Conservation (phyloP, 1,140 invertebrate genomes). For the Heterodera schachtii region DNA sequence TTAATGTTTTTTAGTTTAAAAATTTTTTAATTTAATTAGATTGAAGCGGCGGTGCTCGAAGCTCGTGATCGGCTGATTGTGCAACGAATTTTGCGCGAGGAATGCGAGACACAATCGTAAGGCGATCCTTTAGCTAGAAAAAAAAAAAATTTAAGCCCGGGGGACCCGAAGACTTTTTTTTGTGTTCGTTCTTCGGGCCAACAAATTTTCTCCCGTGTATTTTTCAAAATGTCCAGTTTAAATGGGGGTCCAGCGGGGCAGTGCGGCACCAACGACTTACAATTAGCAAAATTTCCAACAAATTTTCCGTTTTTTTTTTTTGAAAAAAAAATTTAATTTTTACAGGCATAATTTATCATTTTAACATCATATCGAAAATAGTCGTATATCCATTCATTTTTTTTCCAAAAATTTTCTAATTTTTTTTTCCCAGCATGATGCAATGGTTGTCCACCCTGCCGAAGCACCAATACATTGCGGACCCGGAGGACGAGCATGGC, state of each 20-base stretch:
- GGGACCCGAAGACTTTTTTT: no score
- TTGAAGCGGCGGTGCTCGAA: constrained; percentile 45
- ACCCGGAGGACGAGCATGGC: constrained; percentile 40
- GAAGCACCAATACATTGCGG: constrained; percentile 42
- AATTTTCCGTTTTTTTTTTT: neutral
- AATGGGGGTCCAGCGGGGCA: no score
- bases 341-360: constrained; percentile 2
- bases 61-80: constrained; percentile 56
- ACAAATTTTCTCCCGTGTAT: no score
- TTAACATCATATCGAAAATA: neutral
- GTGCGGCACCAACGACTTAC: no score
- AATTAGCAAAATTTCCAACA: no score
- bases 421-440: constrained; percentile 43
- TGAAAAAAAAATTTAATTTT: neutral
- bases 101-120: constrained; percentile 54
- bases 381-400: no score
- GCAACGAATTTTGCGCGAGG: constrained; percentile 59
- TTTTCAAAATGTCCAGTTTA: no score
- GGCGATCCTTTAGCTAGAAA: neutral
- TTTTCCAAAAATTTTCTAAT: no score
- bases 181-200: no score
- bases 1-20: neutral
- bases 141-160: no score
- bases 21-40: neutral
- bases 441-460: constrained; percentile 38